A percentile compares a stretch with the other conserved stretches of the same genome.
Evolutionary conservation across 1,140 invertebrate genomes (phyloP).

Genomic region (Drosophila cardini): DNA sequence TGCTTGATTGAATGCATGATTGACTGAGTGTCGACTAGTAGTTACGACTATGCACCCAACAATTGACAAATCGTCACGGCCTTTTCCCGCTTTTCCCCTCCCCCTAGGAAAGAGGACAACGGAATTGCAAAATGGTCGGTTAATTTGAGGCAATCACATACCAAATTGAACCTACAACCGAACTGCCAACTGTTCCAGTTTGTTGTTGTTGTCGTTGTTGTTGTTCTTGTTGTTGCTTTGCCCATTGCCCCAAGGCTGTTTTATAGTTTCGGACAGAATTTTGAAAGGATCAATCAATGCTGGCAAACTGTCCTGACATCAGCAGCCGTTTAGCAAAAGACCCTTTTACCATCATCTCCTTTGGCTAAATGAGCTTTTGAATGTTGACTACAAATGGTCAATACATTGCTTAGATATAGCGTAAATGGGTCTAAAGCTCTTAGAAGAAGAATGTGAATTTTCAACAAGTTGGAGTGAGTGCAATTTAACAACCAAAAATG

Average conservation of each 20-base stretch:
- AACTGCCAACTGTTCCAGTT: conserved; percentile 44
- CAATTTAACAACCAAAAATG: background rate
- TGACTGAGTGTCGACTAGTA: conserved; percentile 55
- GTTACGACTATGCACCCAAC: conserved; percentile 43
- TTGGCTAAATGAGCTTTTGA: conserved; percentile 32
- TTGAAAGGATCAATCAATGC: conserved; percentile 61
- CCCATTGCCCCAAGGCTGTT: conserved; percentile 21
- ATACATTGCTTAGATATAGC: conserved; percentile 15
- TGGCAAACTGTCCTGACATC: conserved; percentile 31
- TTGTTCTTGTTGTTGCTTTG: conserved; percentile 26
- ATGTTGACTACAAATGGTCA: conserved; percentile 32
- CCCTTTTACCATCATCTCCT: background rate
- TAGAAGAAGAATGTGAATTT: background rate
- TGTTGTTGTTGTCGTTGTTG: background rate
- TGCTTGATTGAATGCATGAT: conserved; percentile 77
- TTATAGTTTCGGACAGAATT: conserved; percentile 44
- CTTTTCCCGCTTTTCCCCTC: background rate
- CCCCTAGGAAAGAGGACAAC: conserved; percentile 18
- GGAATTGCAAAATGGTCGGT: conserved; percentile 63
- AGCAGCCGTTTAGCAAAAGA: background rate
- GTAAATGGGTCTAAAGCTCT: background rate
- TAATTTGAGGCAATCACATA: conserved; percentile 77
- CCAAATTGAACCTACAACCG: conserved; percentile 63
- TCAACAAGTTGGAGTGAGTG: background rate
- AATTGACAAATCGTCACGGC: conserved; percentile 72